Evolutionary conservation across 2,888 invertebrate species (phyloP).

Genomic region (Dryobota labecula): DNA sequence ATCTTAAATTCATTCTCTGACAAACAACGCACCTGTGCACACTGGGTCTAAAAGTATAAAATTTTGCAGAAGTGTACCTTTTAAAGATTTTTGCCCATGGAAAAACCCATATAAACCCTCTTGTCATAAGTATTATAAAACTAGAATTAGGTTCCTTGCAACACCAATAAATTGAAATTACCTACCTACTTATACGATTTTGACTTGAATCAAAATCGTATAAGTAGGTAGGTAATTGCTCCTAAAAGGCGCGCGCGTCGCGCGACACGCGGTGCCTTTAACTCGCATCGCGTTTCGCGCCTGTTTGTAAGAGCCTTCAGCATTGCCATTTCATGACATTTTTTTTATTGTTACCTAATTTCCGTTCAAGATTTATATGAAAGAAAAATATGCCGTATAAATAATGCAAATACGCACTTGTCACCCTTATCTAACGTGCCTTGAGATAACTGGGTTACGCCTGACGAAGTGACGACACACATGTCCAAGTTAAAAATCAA

Average conservation of each 20-base stretch:
- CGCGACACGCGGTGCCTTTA: too few relatives aligned
- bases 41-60: not conserved
- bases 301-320: too few relatives aligned
- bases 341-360: not conserved
- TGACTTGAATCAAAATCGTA: too few relatives aligned
- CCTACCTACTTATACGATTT: not conserved
- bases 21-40: not conserved
- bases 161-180: not conserved
- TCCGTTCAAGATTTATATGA: constrained; percentile 15
- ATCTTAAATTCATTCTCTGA: not conserved
- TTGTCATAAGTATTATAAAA: not conserved
- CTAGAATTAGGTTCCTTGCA: not conserved
- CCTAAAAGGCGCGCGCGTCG: too few relatives aligned
- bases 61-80: not conserved
- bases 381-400: not conserved
- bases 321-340: not conserved
- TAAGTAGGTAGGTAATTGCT: too few relatives aligned
- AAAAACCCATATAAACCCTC: not conserved
- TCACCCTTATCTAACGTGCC: constrained; percentile 26
- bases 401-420: constrained; percentile 22
- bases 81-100: not conserved
- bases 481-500: constrained; percentile 33
- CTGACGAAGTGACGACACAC: constrained; percentile 6
- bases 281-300: too few relatives aligned
- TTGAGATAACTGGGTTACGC: constrained; percentile 29